Percentiles rank a stretch among this genome's conserved stretches.
Evolutionary conservation across 2,797 vertebrate genomes (phyloP).

Genomic region (Avahi laniger): DNA sequence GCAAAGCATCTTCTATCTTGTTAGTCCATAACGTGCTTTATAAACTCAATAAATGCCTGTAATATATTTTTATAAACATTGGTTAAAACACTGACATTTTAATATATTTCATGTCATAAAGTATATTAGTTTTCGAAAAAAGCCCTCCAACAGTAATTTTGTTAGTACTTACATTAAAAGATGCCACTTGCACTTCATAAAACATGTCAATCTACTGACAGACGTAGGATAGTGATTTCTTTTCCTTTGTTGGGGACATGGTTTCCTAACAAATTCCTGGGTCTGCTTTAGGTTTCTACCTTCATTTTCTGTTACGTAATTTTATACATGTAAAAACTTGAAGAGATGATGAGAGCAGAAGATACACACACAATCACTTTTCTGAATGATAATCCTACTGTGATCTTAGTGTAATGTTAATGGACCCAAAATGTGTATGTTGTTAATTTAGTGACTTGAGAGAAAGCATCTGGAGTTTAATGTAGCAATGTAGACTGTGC

Average conservation of each 20-base stretch:
- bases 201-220: conserved; percentile 59
- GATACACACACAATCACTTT: neutral
- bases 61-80: conserved; percentile 74
- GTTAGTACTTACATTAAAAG: conserved; percentile 56
- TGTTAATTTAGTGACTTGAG: conserved; percentile 56
- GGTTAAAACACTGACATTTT: conserved; percentile 71
- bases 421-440: neutral
- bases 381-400: neutral
- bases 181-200: conserved; percentile 68
- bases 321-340: neutral
- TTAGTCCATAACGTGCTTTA: conserved; percentile 61
- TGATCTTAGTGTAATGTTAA: conserved; percentile 22
- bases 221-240: neutral
- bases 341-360: neutral
- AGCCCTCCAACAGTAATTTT: conserved; percentile 58
- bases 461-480: conserved; percentile 67
- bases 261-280: neutral
- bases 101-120: conserved; percentile 73
- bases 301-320: neutral
- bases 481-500: neutral
- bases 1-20: conserved; percentile 67
- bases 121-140: conserved; percentile 62
- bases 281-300: neutral
- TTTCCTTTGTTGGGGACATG: neutral
- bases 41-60: conserved; percentile 66